These are phyloP conservation scores for Chrysoperla carnea DNA, from an alignment of 1,140 invertebrate species.

Conservation along the genomic window DNA sequence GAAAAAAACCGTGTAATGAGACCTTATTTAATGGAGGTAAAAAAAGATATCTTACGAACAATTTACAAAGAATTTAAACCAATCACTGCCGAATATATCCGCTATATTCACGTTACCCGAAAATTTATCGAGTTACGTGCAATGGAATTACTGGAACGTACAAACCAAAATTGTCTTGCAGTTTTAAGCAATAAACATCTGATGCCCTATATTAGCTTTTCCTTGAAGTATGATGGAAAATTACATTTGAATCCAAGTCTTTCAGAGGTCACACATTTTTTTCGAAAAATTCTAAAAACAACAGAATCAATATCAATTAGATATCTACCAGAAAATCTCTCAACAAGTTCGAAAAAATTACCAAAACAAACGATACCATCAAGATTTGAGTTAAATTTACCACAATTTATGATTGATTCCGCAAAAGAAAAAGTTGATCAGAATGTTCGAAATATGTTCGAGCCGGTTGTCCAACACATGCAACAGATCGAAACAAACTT, in stretches of 20 bases:
- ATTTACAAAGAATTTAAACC: too few species aligned
- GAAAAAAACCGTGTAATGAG: not conserved
- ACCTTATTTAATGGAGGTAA: not conserved
- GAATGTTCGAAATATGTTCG: not conserved
- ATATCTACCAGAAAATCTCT: slow-evolving; percentile 24
- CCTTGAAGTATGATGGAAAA: too few species aligned
- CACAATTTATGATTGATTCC: not conserved
- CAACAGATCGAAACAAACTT: slow-evolving; percentile 17
- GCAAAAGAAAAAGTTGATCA: not conserved
- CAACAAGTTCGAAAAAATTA: slow-evolving; percentile 25
- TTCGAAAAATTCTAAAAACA: too few species aligned
- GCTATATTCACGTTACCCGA: too few species aligned
- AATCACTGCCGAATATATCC: too few species aligned
- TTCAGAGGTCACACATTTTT: too few species aligned
- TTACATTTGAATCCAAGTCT: too few species aligned
- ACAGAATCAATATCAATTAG: slow-evolving; percentile 14
- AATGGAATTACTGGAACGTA: too few species aligned
- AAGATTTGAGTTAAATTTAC: slow-evolving; percentile 2
- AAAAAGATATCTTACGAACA: not conserved
- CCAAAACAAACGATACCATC: slow-evolving; percentile 5
- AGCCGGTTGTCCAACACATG: slow-evolving; percentile 6
- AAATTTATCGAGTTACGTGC: too few species aligned
- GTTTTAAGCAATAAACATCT: too few species aligned
- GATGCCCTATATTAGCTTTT: too few species aligned
- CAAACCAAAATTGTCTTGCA: too few species aligned